Evolutionary conservation across 1,140 invertebrate species (phyloP), one percentile per base, ranked within the genome.

Genomic region (Calephelis virginiensis): DNA sequence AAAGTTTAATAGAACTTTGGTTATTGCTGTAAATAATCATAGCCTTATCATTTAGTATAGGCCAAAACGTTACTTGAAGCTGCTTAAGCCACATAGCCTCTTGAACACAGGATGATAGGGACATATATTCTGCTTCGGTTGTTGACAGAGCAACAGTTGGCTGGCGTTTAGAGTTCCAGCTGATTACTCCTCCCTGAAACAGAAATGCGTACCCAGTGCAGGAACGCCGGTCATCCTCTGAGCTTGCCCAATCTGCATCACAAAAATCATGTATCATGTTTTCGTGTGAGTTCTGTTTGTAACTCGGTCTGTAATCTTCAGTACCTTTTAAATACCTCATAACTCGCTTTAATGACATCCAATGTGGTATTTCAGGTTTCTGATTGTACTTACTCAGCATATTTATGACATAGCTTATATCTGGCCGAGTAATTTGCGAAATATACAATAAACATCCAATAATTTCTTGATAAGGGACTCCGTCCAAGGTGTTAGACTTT

Each of bases 181-280:
- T n/a, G n/a, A n/a, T n/a, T n/a, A n/a, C n/a, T n/a, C n/a, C n/a
- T n/a, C n/a, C n/a, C n/a, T n/a, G n/a, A n/a, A n/a, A n/a, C n/a
- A n/a, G n/a, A n/a, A n/a, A n/a, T n/a, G n/a, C n/a, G n/a, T n/a
- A n/a, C n/a, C n/a, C 77, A 9, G 77, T 75, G 37, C 79, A 81
- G 0, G 75, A 79, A 0, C 73, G 48, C 37, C 75, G 10, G 10
- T 78, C 76, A 59, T 70, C 68, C 38, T 40, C 38, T 5, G 65
- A 65, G 43, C 77, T 78, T 0, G 81, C 86, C 77, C 78, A 91
- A 46, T 89, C 80, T 10, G 92, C 76, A 81, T 92, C 91, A 63
- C 75, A 76, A 66, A 74, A 91, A 0, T 73, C 82, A 67, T 72
- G 67, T 66, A 40, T 66, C 60, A 73, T 72, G 9, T 0, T 67